phyloP scores from a whole-genome alignment of 2,797 vertebrate genomes.

The Syndactyla subalaris region DNA sequence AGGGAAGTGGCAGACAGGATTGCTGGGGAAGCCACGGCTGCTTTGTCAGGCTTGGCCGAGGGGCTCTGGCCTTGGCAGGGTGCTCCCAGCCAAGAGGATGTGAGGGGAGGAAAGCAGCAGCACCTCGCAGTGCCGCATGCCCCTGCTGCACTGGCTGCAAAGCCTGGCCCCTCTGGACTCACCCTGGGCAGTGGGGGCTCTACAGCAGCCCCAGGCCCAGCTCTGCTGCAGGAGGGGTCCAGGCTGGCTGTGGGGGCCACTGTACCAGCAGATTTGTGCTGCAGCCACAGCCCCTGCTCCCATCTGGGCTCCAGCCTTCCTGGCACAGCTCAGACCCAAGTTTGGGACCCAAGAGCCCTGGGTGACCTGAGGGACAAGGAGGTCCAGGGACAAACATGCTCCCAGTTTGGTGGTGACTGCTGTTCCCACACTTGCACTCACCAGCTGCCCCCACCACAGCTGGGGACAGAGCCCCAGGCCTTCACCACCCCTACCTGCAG shows the following conservation, averaged over 20 bases:
- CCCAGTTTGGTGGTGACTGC: neutral
- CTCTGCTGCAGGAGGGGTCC: neutral
- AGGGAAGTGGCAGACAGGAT: neutral
- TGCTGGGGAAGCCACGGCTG: neutral
- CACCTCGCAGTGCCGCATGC: fast-evolving
- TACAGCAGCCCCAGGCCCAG: neutral
- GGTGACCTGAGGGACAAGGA: too few relatives aligned
- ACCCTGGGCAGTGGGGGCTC: fast-evolving
- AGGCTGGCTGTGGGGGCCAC: neutral
- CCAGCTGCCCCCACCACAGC: too few relatives aligned
- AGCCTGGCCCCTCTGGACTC: neutral
- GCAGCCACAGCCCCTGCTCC: neutral
- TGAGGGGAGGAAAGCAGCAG: fast-evolving
- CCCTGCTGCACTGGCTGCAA: fast-evolving
- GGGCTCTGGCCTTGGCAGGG: neutral
- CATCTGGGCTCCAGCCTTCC: neutral
- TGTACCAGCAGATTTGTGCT: neutral
- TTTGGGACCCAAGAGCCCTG: neutral
- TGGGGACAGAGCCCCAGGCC: neutral
- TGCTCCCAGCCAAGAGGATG: neutral
- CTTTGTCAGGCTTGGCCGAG: neutral
- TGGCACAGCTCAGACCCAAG: neutral
- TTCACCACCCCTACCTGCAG: neutral
- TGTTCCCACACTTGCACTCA: fast-evolving
- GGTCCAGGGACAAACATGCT: neutral